A percentile compares a stretch with the other conserved stretches of the same genome.
These are phyloP conservation scores for Streptopelia turtur DNA, from an alignment of 2,797 vertebrate genomes.

Conservation along the genomic window DNA sequence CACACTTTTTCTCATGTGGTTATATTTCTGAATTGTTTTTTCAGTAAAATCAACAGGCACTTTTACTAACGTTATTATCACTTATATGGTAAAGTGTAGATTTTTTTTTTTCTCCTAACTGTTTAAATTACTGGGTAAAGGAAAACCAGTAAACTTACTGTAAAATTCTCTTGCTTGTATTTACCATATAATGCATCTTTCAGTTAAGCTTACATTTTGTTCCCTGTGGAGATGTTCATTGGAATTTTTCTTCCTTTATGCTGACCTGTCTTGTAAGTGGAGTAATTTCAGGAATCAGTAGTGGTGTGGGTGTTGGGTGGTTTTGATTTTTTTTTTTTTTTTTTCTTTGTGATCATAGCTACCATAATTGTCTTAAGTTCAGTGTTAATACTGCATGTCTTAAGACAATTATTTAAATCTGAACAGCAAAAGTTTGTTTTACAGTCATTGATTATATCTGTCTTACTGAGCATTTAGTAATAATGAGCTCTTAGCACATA, in stretches of 20 bases:
- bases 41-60: not conserved
- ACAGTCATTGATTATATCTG: not conserved
- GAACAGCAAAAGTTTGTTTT: not conserved
- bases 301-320: not conserved
- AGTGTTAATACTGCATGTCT: not conserved
- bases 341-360: not conserved
- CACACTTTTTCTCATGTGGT: not conserved
- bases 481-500: not conserved
- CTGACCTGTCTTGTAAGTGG: not conserved
- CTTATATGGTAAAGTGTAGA: not conserved
- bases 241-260: not conserved
- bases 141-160: not conserved
- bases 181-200: not conserved
- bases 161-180: not conserved
- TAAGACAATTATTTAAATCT: not conserved
- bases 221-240: not conserved
- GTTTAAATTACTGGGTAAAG: not conserved
- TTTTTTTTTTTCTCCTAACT: not conserved
- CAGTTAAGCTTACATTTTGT: not conserved
- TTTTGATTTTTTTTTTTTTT: not conserved
- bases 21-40: not conserved
- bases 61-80: not conserved
- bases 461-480: not conserved
- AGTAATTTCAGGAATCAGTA: not conserved
- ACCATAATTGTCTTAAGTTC: not conserved